A percentile compares a stretch with the other conserved stretches of the same genome.
Conservation (phyloP, 2,113 vertebrate genomes). For the Gymnobelideus leadbeateri region DNA sequence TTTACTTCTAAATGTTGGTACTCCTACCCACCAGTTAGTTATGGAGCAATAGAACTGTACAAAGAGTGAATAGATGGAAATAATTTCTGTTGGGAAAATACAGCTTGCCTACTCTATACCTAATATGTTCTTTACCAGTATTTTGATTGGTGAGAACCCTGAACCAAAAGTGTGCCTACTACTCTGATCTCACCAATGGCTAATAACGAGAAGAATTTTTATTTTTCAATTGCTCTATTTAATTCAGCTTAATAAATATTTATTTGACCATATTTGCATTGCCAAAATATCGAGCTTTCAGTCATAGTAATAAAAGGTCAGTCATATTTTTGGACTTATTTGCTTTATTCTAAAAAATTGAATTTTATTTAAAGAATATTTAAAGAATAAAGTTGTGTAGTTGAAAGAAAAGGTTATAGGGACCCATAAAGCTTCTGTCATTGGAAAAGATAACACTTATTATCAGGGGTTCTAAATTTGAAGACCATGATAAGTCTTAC, state of each 20-base stretch:
- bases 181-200: not conserved
- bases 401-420: not conserved
- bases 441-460: conserved; percentile 1
- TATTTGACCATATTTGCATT: not conserved
- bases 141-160: not conserved
- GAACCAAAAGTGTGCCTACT: not conserved
- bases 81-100: not conserved
- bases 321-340: not conserved
- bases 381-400: not conserved
- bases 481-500: not conserved
- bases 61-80: not conserved
- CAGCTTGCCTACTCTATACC: not conserved
- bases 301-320: not conserved
- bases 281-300: not conserved
- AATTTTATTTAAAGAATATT: not conserved
- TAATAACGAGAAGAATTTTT: not conserved
- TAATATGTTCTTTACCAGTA: not conserved
- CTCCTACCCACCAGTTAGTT: not conserved
- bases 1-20: not conserved
- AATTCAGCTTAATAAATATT: not conserved
- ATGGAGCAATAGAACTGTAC: not conserved
- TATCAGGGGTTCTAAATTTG: not conserved
- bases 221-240: not conserved
- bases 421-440: not conserved
- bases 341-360: not conserved